Evolutionary conservation across 1,140 invertebrate genomes (phyloP).

Genomic region (Drosophila kohkoa): DNA sequence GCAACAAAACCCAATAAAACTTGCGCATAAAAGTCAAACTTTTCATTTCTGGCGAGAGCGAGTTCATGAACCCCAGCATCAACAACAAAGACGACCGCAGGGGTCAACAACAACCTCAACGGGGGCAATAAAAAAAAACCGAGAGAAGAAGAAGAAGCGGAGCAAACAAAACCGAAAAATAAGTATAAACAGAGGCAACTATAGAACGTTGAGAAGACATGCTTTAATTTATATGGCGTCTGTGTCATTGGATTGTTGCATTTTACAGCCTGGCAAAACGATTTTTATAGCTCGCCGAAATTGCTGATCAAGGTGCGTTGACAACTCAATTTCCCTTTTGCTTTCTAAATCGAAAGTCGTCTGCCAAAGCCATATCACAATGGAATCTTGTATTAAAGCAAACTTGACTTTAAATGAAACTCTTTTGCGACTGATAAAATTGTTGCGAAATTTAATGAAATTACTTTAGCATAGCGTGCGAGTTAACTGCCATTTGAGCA

Average conservation of each 20-base stretch:
- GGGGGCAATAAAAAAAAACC: conserved; percentile 17
- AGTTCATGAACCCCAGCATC: conserved; percentile 68
- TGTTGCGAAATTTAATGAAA: neutral
- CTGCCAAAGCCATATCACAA: neutral
- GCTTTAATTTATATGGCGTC: conserved; percentile 40
- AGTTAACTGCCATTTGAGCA: neutral
- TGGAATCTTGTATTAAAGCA: neutral
- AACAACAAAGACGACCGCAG: conserved; percentile 39
- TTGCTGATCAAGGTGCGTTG: conserved; percentile 5
- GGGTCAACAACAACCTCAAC: conserved; percentile 43
- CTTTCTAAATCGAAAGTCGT: neutral
- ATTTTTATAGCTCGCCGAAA: conserved; percentile 17
- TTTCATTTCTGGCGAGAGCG: conserved; percentile 57
- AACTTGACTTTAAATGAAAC: neutral
- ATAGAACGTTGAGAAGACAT: neutral
- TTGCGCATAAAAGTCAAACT: conserved; percentile 76
- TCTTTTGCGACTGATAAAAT: neutral
- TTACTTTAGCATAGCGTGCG: neutral
- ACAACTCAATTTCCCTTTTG: neutral
- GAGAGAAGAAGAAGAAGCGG: neutral
- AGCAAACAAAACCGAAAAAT: conserved; percentile 8
- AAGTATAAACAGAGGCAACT: conserved; percentile 9
- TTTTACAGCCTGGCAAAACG: conserved; percentile 21
- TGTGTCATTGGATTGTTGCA: conserved; percentile 39
- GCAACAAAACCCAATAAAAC: conserved; percentile 56